Percentiles rank a stretch among this genome's conserved stretches.
Evolutionary conservation across 2,797 vertebrate species (phyloP).

Genomic region (Sebastes diploproa): DNA sequence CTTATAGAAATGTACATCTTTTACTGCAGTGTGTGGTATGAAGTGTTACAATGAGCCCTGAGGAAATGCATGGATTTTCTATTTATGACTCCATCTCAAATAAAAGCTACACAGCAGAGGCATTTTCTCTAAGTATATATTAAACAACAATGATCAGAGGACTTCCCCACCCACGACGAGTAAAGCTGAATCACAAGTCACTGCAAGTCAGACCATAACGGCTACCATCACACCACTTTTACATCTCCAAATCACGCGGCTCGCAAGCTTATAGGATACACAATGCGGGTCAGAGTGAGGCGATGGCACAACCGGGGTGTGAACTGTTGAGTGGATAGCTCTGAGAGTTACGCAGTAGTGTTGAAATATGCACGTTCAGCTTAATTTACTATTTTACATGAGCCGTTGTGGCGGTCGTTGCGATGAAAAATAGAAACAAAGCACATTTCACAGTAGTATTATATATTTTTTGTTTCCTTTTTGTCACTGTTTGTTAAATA

Average conservation of each 20-base stretch:
- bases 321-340: conserved; percentile 25
- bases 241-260: conserved; percentile 70
- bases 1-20: conserved; percentile 65
- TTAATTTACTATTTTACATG: conserved; percentile 63
- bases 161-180: conserved; percentile 57
- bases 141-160: conserved; percentile 60
- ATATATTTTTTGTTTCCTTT: conserved; percentile 75
- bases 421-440: conserved; percentile 73
- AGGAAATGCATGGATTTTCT: conserved; percentile 70
- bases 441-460: conserved; percentile 84
- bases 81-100: conserved; percentile 46
- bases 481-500: conserved; percentile 77
- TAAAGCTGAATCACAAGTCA: conserved; percentile 74
- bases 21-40: conserved; percentile 59
- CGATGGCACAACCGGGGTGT: conserved; percentile 26
- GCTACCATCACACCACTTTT: conserved; percentile 68
- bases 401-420: conserved; percentile 36
- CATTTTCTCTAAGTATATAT: conserved; percentile 56
- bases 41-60: conserved; percentile 71
- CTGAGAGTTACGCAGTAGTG: conserved; percentile 42
- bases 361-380: conserved; percentile 36
- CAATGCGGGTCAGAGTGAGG: conserved; percentile 39
- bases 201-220: conserved; percentile 65
- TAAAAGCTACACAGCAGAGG: conserved; percentile 61
- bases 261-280: conserved; percentile 58